Percentiles rank a stretch among this genome's conserved stretches.
Evolutionary conservation across 2,888 invertebrate species (phyloP).

Genomic region (Schizotus pectinicornis): DNA sequence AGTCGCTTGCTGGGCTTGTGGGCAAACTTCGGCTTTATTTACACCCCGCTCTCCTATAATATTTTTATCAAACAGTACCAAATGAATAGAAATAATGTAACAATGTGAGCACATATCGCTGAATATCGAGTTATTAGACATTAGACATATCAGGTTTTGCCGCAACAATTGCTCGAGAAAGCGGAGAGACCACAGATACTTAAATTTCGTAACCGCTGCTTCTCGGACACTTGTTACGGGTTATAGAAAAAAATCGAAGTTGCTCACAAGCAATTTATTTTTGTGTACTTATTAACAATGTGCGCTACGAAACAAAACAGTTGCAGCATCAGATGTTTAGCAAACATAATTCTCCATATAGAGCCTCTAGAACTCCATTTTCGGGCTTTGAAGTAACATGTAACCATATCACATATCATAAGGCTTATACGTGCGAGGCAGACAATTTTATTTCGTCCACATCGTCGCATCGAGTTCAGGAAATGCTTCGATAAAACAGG

Average conservation of each 20-base stretch:
- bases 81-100: neutral
- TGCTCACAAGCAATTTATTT: conserved; percentile 29
- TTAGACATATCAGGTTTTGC: conserved; percentile 21
- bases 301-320: conserved; percentile 15
- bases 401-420: conserved; percentile 36
- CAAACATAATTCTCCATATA: conserved; percentile 13
- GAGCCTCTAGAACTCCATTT: conserved; percentile 21
- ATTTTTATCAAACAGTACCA: neutral
- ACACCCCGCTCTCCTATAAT: neutral
- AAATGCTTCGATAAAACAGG: too few species aligned
- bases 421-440: conserved; percentile 2
- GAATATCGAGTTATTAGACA: conserved; percentile 11
- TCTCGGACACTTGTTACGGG: too few species aligned
- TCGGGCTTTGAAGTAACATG: conserved; percentile 21
- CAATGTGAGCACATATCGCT: neutral
- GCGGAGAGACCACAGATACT: too few species aligned
- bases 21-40: conserved; percentile 22
- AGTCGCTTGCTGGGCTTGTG: conserved; percentile 33
- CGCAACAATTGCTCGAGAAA: neutral
- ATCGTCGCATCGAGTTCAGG: too few species aligned
- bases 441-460: conserved; percentile 7
- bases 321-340: conserved; percentile 24
- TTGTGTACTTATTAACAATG: conserved; percentile 24
- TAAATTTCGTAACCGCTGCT: too few species aligned
- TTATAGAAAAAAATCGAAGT: conserved; percentile 15